Conservation (phyloP, 2,888 invertebrate species). For the Microplitis manilae region DNA sequence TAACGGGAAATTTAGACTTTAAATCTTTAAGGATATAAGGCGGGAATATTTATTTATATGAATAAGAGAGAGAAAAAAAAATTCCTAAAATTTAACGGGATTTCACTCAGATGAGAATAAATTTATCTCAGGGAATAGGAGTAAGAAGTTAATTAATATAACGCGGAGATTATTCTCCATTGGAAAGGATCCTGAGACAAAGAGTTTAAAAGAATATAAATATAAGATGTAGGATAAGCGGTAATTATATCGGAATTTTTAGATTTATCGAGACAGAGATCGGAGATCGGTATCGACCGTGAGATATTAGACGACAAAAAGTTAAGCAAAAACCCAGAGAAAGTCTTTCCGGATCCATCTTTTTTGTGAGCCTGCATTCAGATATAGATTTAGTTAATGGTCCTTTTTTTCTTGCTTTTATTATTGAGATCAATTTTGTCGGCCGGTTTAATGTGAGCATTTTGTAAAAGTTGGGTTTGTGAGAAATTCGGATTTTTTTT, state of each 20-base stretch:
- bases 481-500: too few relatives aligned
- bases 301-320: constrained; percentile 1
- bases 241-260: constrained; percentile 1
- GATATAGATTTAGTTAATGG: too few relatives aligned
- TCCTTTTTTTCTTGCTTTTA: too few relatives aligned
- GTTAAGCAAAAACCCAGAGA: neutral
- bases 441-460: too few relatives aligned
- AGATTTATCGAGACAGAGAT: neutral
- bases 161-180: neutral
- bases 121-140: neutral
- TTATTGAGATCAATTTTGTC: too few relatives aligned
- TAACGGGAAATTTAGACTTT: too few relatives aligned
- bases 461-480: too few relatives aligned
- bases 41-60: too few relatives aligned
- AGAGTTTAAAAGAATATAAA: neutral
- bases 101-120: neutral
- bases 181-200: neutral
- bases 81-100: neutral
- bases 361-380: neutral
- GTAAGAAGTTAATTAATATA: neutral
- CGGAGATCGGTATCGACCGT: neutral
- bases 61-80: neutral
- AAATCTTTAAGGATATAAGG: too few relatives aligned
- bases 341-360: constrained; percentile 1
- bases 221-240: neutral